Conservation (phyloP, 2,888 invertebrate genomes). For the Drosophila hawaiiensis region DNA sequence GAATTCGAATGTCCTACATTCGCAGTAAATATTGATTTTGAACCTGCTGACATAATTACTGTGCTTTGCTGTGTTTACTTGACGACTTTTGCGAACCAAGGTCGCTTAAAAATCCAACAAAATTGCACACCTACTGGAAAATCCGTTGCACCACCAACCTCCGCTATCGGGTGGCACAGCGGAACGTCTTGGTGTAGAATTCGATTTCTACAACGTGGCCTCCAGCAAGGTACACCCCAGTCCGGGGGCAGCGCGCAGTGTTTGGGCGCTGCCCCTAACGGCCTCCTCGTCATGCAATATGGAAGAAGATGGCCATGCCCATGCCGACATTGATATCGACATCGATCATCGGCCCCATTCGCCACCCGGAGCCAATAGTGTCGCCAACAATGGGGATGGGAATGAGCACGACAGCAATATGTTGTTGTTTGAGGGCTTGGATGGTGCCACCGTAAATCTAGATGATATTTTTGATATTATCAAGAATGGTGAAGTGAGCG, state of each 20-base stretch:
- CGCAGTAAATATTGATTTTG: slow-evolving; percentile 68
- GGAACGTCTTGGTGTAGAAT: slow-evolving; percentile 78
- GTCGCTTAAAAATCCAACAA: slow-evolving; percentile 67
- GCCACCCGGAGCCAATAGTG: slow-evolving; percentile 58
- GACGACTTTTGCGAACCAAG: slow-evolving; percentile 10
- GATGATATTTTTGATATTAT: slow-evolving; percentile 94
- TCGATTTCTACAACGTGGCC: slow-evolving; percentile 85
- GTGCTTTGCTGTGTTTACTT: slow-evolving; percentile 51
- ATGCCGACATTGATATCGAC: slow-evolving; percentile 83
- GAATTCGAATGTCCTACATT: slow-evolving; percentile 70
- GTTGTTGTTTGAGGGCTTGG: slow-evolving; percentile 80
- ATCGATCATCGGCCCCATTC: slow-evolving; percentile 81
- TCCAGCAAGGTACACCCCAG: slow-evolving; percentile 90
- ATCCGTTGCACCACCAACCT: slow-evolving; percentile 80
- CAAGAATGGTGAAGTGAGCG: slow-evolving; percentile 93
- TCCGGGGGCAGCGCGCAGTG: slow-evolving; percentile 95
- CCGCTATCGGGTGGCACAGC: slow-evolving; percentile 71
- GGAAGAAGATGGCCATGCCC: slow-evolving; percentile 88
- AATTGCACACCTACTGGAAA: slow-evolving; percentile 83
- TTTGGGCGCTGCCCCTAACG: slow-evolving; percentile 93
- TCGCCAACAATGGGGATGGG: slow-evolving; percentile 38
- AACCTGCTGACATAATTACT: slow-evolving; percentile 71
- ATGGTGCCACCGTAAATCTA: slow-evolving; percentile 81
- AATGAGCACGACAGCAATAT: slow-evolving; percentile 85
- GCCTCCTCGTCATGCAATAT: slow-evolving; percentile 92